Base-by-base conservation (phyloP, 2,113 vertebrate species). In the Pipra filicauda region DNA sequence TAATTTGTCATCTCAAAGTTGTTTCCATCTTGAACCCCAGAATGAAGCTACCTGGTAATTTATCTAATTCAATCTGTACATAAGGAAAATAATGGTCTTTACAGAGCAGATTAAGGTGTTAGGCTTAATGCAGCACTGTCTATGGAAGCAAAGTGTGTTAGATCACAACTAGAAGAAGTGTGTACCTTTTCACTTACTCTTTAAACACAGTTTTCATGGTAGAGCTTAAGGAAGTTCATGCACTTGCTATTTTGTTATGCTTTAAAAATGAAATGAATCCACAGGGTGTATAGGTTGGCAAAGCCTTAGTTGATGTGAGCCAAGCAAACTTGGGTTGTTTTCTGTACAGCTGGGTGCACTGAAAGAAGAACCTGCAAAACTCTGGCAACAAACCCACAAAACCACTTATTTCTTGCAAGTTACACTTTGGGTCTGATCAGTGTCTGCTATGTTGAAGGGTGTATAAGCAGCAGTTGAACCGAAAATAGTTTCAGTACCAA, bases 361-460 rank as follows among this genome's bases (percentile, higher is more conserved):
- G 69, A 87, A 78, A 46, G 75, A 87, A 93, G 76, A 96, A 91
- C 81, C 80, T 91, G 39, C 39, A 89, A 72, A 94, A 72, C 62
- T 75, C 82, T 78, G 76, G 76, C 78, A 95, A 84, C 17, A 71
- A 81, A 65, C 65, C 37, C 55, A 30, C 48, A 89, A 81, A 96
- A 15, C 41, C 16, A 20, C 61, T 88, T 69, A 62, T 27, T 89
- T 90, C n/a, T 85, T 73, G 39, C 14, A 51, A 73, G 67, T 76
- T 82, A 46, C 12, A 15, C 43, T 76, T 85, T 0, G 6, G 39
- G 35, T 73, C 78, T 88, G 75, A 74, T 90, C 28, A 28, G 8
- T 64, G 5, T 83, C 67, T 83, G 64, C 58, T 83, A 9, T 64
- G 39, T 61, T 91, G 71, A 93, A 76, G 69, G 87, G 28, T 80